Evolutionary conservation across 2,888 invertebrate genomes (phyloP), one percentile per base, ranked within the genome.

Genomic region (Heteropelma amictum): DNA sequence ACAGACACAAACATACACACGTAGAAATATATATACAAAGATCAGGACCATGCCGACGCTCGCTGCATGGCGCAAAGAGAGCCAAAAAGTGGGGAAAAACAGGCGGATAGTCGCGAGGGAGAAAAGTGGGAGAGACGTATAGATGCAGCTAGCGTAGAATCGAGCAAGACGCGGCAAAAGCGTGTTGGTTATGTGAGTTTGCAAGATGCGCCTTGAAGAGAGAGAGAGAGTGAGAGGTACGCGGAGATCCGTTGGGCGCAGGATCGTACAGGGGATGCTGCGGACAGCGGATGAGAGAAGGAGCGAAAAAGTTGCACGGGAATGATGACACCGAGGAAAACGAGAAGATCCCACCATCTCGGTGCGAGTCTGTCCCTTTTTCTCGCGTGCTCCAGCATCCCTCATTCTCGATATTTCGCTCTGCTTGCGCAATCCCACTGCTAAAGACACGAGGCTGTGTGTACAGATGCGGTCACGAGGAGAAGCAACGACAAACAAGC

Each of bases 311-410:
- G 49, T n/a, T 56, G 42, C 23, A 42, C n/a, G 35, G 35, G 26
- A 54, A 67, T 42, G 28, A 51, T 64, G 74, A 38, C 71, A 71
- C 75, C 40, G 54, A 65, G 74, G 68, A 54, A 65, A 68, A 68
- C 68, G 61, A 60, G 42, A 68, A 64, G 68, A 69, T 56, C 74
- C 77, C 77, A 78, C 78, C 80, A 78, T 70, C 77, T 70, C 67
- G 67, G 8, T 8, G 19, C 14, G 19, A 53, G 14, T 53, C 49
- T 49, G 49, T 28, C 49, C 23, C 38, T 51, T 38, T 17, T 33
- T 61, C 21, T 33, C 33, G 17, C 61, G 6, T 61, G 8, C 30
- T 30, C 6, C 21, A 17, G 17, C 26, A 10, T 14, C 35, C 35
- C 38, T 26, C 38, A 14, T 23, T 49, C 6, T 17, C 38, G 35